Conservation (phyloP, 2,113 vertebrate genomes). For the Parotia lawesii region DNA sequence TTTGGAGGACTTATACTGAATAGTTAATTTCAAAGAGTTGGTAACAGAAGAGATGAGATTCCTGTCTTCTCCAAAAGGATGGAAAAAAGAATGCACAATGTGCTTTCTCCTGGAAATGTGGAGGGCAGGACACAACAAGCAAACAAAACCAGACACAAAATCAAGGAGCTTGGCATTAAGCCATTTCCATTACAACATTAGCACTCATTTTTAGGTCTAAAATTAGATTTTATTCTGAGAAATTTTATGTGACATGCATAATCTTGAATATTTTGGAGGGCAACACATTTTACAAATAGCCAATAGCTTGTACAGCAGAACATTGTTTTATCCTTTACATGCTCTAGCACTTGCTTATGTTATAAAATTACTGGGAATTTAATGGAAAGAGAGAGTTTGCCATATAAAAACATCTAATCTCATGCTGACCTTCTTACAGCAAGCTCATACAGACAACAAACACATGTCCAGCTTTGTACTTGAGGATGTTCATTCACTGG, state of each 20-base stretch:
- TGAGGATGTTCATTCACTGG: background rate
- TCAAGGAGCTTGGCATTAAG: background rate
- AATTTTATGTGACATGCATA: background rate
- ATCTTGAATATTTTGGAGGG: background rate
- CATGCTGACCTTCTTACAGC: background rate
- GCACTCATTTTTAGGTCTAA: background rate
- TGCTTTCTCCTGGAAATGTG: background rate
- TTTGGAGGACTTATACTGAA: background rate
- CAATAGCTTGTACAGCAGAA: background rate
- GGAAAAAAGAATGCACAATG: fast-evolving
- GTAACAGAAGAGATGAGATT: background rate
- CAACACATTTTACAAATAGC: background rate
- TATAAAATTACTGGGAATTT: background rate
- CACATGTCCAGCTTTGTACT: background rate
- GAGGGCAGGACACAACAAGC: background rate
- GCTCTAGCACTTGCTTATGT: background rate
- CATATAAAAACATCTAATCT: background rate
- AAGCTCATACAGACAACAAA: background rate
- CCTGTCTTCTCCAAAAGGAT: background rate
- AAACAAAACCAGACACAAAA: background rate
- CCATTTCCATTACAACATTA: background rate
- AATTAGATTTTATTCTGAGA: background rate
- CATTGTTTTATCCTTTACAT: background rate
- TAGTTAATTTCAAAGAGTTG: background rate
- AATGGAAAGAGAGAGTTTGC: background rate